A percentile compares a stretch with the other conserved stretches of the same genome.
Conservation (phyloP, 1,140 invertebrate species). For the Wasmannia auropunctata region DNA sequence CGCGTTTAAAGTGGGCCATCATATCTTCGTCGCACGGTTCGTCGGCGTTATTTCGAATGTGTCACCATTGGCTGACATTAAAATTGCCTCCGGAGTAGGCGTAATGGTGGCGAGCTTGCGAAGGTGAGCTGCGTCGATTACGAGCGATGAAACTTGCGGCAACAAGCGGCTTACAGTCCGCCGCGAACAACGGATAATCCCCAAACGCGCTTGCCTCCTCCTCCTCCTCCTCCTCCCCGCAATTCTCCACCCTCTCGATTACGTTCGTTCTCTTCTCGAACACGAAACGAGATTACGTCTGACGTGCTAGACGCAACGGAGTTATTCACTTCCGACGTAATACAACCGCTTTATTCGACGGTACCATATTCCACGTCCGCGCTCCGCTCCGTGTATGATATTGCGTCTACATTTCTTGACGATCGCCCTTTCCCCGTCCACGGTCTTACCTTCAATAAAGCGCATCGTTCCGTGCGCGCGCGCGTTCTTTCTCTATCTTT, state of each 20-base stretch:
- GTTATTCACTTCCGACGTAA: constrained; percentile 55
- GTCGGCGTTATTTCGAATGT: neutral
- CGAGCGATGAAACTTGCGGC: constrained; percentile 19
- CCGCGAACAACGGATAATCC: constrained; percentile 36
- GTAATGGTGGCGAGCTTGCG: neutral
- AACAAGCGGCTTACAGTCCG: neutral
- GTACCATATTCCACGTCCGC: constrained; percentile 40
- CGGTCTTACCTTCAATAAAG: constrained; percentile 26
- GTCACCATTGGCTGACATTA: constrained; percentile 3
- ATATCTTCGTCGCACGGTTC: neutral
- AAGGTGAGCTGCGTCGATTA: constrained; percentile 36
- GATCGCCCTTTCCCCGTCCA: constrained; percentile 19
- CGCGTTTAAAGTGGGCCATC: neutral
- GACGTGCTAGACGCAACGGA: constrained; percentile 38
- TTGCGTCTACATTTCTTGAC: constrained; percentile 35
- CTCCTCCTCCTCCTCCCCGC: too few relatives aligned
- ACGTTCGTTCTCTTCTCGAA: constrained; percentile 31
- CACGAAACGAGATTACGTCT: constrained; percentile 50
- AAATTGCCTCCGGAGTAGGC: constrained; percentile 17
- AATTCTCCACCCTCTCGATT: constrained; percentile 38
- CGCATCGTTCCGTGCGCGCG: neutral
- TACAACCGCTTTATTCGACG: constrained; percentile 56
- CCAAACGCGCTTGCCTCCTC: neutral
- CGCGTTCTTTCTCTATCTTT: too few relatives aligned
- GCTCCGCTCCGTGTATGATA: neutral